phyloP scores from a whole-genome alignment of 2,797 vertebrate species.

The Lagorchestes hirsutus region DNA sequence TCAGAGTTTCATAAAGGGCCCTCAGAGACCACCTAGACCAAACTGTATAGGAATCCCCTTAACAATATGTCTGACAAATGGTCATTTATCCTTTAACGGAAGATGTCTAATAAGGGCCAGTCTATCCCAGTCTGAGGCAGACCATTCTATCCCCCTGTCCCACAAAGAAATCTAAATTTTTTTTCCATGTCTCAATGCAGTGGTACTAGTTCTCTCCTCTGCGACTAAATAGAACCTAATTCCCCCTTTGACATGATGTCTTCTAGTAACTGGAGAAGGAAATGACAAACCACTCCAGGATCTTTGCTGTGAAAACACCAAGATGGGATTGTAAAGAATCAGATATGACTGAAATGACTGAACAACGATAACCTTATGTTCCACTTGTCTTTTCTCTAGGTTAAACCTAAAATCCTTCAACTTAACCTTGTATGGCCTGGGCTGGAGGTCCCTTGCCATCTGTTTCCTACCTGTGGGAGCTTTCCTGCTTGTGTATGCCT shows the following conservation, averaged over 20 bases:
- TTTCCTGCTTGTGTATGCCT: not conserved
- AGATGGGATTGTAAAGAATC: not conserved
- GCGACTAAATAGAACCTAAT: not conserved
- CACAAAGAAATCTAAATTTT: not conserved
- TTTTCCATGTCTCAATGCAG: not conserved
- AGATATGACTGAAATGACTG: not conserved
- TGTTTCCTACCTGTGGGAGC: not conserved
- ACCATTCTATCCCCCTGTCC: not conserved
- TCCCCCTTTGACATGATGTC: not conserved
- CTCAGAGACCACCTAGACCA: not conserved
- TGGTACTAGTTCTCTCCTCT: not conserved
- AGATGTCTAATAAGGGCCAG: not conserved
- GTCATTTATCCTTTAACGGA: not conserved
- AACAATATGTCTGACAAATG: not conserved
- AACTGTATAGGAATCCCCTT: not conserved
- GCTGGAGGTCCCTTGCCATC: not conserved
- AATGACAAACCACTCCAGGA: not conserved
- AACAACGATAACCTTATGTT: not conserved
- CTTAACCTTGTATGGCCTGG: not conserved
- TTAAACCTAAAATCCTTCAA: not conserved
- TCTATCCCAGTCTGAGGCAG: not conserved
- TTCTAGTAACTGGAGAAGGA: not conserved
- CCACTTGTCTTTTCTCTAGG: not conserved
- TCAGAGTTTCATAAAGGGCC: not conserved
- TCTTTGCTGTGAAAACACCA: not conserved